Percentiles rank a stretch among this genome's conserved stretches.
Conservation (phyloP, 2,113 vertebrate species). For the Nibea albiflora region DNA sequence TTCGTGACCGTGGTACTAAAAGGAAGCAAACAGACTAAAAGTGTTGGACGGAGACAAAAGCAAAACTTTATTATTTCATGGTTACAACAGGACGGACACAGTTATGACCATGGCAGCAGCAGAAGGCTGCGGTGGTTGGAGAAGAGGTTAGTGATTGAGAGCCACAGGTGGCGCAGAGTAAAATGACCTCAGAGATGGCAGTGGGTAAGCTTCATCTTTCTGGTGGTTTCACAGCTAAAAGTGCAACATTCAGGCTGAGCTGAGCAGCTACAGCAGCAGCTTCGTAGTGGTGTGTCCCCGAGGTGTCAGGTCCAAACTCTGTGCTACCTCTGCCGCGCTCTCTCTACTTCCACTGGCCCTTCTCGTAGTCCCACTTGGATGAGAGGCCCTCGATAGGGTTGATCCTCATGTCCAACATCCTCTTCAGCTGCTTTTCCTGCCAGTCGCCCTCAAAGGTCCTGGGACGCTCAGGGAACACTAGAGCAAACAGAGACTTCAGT, state of each 20-base stretch:
- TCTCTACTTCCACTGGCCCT: conserved; percentile 89
- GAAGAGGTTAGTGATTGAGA: conserved; percentile 3
- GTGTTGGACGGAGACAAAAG: not conserved
- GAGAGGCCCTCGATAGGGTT: conserved; percentile 87
- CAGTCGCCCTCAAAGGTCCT: conserved; percentile 83
- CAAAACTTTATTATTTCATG: conserved; percentile 28
- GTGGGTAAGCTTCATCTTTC: not conserved
- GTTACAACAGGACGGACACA: conserved; percentile 23
- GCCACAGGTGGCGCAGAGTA: not conserved
- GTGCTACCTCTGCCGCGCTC: conserved; percentile 18
- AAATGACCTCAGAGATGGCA: not conserved
- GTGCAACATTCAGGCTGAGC: not conserved
- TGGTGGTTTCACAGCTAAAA: conserved; percentile 8
- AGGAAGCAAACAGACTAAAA: not conserved
- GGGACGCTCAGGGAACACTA: conserved; percentile 86
- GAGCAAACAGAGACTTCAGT: not conserved
- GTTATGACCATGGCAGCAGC: conserved; percentile 8
- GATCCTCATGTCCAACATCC: conserved; percentile 88
- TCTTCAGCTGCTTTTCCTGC: conserved; percentile 85
- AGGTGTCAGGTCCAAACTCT: conserved; percentile 5
- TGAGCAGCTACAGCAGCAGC: not conserved
- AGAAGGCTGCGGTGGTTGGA: conserved; percentile 11
- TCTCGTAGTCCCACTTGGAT: conserved; percentile 89
- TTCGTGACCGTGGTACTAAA: not conserved
- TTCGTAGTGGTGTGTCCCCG: not conserved